phyloP scores from a whole-genome alignment of 1,140 invertebrate species.

The Onthophagus taurus region DNA sequence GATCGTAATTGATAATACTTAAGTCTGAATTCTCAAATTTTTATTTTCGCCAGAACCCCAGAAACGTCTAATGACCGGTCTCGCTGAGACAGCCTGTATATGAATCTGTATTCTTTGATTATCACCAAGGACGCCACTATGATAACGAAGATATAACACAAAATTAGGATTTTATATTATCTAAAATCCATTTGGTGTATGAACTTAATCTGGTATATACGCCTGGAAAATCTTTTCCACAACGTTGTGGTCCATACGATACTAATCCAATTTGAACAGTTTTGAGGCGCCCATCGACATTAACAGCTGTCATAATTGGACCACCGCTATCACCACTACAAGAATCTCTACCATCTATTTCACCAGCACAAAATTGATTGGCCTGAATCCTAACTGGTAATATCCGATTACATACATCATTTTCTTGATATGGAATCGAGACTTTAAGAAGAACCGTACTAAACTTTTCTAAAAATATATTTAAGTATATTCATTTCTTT shows the following conservation, averaged over 20 bases:
- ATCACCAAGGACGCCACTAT: too few relatives aligned
- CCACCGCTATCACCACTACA: constrained; percentile 16
- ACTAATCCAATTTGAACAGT: constrained; percentile 11
- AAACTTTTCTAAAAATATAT: constrained; percentile 17
- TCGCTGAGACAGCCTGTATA: too few relatives aligned
- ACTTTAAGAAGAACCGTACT: constrained; percentile 17
- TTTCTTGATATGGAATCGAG: constrained; percentile 16
- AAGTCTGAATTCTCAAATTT: too few relatives aligned
- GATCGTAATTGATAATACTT: too few relatives aligned
- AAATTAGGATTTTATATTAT: constrained; percentile 12
- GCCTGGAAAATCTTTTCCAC: constrained; percentile 18
- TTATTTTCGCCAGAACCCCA: too few relatives aligned
- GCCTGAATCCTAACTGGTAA: constrained; percentile 2
- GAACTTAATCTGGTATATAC: constrained; percentile 12
- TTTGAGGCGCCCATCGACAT: not conserved
- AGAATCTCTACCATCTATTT: constrained; percentile 8
- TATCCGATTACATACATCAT: not conserved
- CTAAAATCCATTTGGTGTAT: constrained; percentile 18
- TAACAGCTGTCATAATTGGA: not conserved
- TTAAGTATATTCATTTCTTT: too few relatives aligned
- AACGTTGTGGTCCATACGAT: constrained; percentile 10
- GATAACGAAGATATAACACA: constrained; percentile 10
- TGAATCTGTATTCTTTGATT: too few relatives aligned
- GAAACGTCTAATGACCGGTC: too few relatives aligned
- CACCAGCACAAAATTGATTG: constrained; percentile 20